phyloP scores from a whole-genome alignment of 2,888 invertebrate species.

The Nycteola revayana region DNA sequence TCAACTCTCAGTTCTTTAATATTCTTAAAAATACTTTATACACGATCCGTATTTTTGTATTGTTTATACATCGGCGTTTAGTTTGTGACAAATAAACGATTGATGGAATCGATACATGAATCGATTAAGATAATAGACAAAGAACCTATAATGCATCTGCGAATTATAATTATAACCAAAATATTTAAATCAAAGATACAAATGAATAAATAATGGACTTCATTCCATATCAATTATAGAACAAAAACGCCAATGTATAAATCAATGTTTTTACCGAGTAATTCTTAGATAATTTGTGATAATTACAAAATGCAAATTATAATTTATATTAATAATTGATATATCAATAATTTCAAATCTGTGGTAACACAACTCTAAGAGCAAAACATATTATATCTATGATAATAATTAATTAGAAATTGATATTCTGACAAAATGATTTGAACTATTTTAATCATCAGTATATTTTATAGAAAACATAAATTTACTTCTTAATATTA shows the following conservation, averaged over 20 bases:
- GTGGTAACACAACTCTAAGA: constrained; percentile 37
- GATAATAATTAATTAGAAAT: no score
- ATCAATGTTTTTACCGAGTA: constrained; percentile 8
- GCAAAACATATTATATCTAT: constrained; percentile 19
- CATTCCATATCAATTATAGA: no score
- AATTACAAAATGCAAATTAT: constrained; percentile 21
- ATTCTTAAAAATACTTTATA: constrained; percentile 52
- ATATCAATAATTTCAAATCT: constrained; percentile 25
- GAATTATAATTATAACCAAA: no score
- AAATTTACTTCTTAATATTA: constrained; percentile 1
- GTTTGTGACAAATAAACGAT: no score
- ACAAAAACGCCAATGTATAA: constrained; percentile 17
- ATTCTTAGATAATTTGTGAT: constrained; percentile 19
- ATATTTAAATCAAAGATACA: no score
- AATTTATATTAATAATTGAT: constrained; percentile 20
- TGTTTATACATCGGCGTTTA: constrained; percentile 26
- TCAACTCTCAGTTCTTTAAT: constrained; percentile 69
- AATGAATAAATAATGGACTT: no score
- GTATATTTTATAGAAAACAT: not conserved
- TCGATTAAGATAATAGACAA: no score
- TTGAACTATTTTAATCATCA: constrained; percentile 26
- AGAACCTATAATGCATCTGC: no score
- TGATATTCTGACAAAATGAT: constrained; percentile 17
- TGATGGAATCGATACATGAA: no score
- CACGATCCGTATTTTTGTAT: constrained; percentile 38